A percentile compares a stretch with the other conserved stretches of the same genome.
These are phyloP conservation scores for Crocuta crocuta DNA, from an alignment of 2,113 vertebrate species.

Conservation along the genomic window DNA sequence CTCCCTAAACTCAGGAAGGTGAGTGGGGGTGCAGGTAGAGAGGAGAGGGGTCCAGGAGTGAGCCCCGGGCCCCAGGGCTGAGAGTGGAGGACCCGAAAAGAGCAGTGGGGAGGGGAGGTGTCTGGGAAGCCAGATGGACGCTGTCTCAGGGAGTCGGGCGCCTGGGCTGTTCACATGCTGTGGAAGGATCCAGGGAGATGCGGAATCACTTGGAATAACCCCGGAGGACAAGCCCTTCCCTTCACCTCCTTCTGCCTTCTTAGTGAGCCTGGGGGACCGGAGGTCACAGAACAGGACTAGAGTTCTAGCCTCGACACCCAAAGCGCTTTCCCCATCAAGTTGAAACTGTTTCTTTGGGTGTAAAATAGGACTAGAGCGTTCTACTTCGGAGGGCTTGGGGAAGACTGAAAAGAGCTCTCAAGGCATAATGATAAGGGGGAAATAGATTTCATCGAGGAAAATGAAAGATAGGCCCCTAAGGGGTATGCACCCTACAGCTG, in stretches of 20 bases:
- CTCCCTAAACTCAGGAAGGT: too few relatives aligned
- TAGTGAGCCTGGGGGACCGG: background rate
- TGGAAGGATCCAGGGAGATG: rapidly evolving
- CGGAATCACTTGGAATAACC: background rate
- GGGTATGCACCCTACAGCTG: rapidly evolving
- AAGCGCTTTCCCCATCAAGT: background rate
- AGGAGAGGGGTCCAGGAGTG: background rate
- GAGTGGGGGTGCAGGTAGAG: too few relatives aligned
- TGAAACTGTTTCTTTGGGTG: background rate
- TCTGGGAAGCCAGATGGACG: background rate
- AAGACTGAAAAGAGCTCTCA: background rate
- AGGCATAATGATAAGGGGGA: background rate
- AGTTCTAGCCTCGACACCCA: background rate
- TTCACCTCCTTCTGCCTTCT: too few relatives aligned
- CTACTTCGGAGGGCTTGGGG: rapidly evolving
- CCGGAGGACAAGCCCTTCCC: background rate
- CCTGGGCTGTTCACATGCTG: background rate
- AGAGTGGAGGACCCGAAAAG: background rate
- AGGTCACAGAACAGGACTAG: background rate
- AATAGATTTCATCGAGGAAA: background rate
- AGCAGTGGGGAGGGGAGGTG: rapidly evolving
- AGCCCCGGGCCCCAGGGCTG: rapidly evolving
- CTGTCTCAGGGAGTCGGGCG: background rate
- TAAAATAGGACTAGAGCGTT: background rate
- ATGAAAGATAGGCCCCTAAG: background rate